A percentile compares a stretch with the other conserved stretches of the same genome.
Conservation (phyloP, 2,888 invertebrate species). For the Macaria notata region DNA sequence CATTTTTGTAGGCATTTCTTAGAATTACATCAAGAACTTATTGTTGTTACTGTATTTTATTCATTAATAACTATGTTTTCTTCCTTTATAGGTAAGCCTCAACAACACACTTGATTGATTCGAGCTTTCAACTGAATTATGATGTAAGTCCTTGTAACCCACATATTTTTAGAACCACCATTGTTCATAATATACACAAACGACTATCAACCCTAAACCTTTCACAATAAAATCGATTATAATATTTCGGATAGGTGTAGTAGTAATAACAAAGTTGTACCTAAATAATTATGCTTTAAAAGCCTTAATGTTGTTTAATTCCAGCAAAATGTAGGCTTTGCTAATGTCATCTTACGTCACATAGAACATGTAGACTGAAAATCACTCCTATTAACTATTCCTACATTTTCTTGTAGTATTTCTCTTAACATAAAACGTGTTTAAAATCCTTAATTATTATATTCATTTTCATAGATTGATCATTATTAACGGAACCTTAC, state of each 20-base stretch:
- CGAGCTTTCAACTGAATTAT: slow-evolving; percentile 11
- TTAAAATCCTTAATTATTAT: background rate
- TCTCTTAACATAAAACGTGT: background rate
- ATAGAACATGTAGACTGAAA: slow-evolving; percentile 1
- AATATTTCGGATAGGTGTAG: background rate
- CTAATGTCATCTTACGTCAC: background rate
- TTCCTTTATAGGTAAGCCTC: slow-evolving; percentile 16
- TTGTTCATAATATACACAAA: background rate
- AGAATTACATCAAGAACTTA: no score
- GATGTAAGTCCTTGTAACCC: slow-evolving; percentile 16
- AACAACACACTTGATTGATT: slow-evolving; percentile 12
- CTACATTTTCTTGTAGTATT: background rate
- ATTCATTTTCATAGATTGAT: background rate
- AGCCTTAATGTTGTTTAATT: slow-evolving; percentile 12
- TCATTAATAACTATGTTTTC: slow-evolving; percentile 14
- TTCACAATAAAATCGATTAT: background rate
- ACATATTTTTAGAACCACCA: slow-evolving; percentile 14
- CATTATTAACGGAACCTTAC: no score
- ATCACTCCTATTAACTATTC: background rate
- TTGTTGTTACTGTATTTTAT: slow-evolving; percentile 2
- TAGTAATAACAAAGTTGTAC: slow-evolving; percentile 8
- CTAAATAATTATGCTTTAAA: slow-evolving; percentile 15
- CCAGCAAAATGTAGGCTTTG: slow-evolving; percentile 6
- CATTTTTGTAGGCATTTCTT: background rate
- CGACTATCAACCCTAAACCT: slow-evolving; percentile 1